Percentiles rank a stretch among this genome's conserved stretches.
Evolutionary conservation across 2,113 vertebrate genomes (phyloP).

Genomic region (Apodemus speciosus): DNA sequence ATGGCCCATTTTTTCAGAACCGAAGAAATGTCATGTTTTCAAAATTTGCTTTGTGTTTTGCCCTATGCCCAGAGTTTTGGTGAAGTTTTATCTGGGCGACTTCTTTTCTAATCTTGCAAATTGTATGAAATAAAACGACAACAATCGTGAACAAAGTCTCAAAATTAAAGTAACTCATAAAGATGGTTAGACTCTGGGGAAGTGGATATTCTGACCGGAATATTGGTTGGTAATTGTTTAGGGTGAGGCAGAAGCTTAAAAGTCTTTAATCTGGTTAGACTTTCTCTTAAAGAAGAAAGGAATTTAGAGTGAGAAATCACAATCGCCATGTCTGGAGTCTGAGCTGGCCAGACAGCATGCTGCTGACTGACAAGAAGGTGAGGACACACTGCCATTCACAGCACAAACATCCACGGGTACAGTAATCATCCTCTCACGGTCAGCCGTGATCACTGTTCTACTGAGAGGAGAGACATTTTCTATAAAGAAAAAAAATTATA

Average conservation of each 20-base stretch:
- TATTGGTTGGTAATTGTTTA: background rate
- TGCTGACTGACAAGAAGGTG: background rate
- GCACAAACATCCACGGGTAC: background rate
- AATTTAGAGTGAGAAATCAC: constrained; percentile 17
- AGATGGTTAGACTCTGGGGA: background rate
- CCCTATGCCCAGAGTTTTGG: constrained; percentile 4
- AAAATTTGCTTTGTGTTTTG: constrained; percentile 32
- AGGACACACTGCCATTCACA: background rate
- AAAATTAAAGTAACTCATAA: constrained; percentile 33
- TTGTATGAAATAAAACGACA: background rate
- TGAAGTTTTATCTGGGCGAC: background rate
- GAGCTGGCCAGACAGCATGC: background rate
- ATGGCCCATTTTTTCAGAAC: background rate
- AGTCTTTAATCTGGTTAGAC: constrained; percentile 22
- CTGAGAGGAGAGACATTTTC: background rate
- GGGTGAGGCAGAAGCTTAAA: background rate
- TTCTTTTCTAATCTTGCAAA: constrained; percentile 23
- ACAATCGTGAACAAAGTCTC: background rate
- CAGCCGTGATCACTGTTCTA: background rate
- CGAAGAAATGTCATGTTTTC: background rate
- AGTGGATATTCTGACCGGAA: background rate
- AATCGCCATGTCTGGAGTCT: background rate
- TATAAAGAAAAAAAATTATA: background rate
- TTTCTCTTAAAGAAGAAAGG: background rate
- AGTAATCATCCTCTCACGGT: constrained; percentile 1